These are phyloP conservation scores for Cacatua alba DNA, from an alignment of 2,113 vertebrate genomes.

Conservation along the genomic window DNA sequence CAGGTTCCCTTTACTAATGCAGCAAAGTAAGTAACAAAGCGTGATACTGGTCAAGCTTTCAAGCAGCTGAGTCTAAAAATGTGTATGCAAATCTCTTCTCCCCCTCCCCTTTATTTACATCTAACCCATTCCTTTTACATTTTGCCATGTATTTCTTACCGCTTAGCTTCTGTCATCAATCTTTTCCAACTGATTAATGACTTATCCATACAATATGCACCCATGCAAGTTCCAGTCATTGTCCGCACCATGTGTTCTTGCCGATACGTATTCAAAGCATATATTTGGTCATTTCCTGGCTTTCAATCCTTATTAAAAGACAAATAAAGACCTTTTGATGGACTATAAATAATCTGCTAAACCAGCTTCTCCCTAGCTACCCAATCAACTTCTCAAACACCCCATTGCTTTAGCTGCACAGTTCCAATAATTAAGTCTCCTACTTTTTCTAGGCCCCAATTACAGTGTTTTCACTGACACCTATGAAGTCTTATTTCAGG, in stretches of 20 bases:
- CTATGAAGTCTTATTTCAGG: constrained; percentile 35
- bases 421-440: not conserved
- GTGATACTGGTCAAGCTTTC: not conserved
- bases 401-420: not conserved
- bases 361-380: not conserved
- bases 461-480: constrained; percentile 9
- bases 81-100: not conserved
- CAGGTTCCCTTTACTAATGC: not conserved
- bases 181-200: not conserved
- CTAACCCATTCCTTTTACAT: not conserved
- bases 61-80: not conserved
- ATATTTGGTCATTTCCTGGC: not conserved
- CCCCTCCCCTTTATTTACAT: not conserved
- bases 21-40: not conserved
- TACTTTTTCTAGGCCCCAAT: not conserved
- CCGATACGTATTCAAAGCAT: fast-evolving
- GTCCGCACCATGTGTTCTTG: not conserved
- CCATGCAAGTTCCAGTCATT: not conserved
- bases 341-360: not conserved
- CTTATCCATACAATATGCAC: not conserved
- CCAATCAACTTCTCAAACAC: not conserved
- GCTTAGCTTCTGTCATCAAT: not conserved
- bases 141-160: not conserved
- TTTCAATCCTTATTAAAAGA: not conserved
- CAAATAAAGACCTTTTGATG: not conserved